Conservation (phyloP, 2,113 vertebrate genomes). For the Chaetodon trifascialis region DNA sequence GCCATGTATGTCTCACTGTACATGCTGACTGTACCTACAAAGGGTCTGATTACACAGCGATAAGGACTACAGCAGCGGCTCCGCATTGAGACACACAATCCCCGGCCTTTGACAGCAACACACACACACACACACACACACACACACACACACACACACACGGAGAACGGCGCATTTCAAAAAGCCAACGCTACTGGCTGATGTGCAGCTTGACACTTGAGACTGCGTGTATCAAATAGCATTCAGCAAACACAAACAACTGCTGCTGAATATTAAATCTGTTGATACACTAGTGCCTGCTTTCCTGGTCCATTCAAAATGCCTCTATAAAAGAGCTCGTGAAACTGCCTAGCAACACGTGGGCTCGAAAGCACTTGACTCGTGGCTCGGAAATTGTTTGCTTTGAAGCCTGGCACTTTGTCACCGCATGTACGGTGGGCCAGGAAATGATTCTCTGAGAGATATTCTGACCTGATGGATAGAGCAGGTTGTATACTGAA, state of each 20-base stretch:
- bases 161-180: not conserved
- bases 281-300: conserved; percentile 20
- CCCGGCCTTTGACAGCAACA: not conserved
- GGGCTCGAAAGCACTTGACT: conserved; percentile 68
- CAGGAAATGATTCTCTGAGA: not conserved
- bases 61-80: conserved; percentile 25
- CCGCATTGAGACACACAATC: conserved; percentile 8
- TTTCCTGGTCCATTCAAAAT: conserved; percentile 43
- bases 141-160: not conserved
- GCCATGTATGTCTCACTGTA: conserved; percentile 17
- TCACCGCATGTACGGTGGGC: not conserved
- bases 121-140: not conserved
- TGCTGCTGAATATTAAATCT: conserved; percentile 43
- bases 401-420: conserved; percentile 40
- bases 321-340: conserved; percentile 24
- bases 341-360: conserved; percentile 61
- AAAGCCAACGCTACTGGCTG: not conserved
- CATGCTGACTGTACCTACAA: not conserved
- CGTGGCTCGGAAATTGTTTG: conserved; percentile 47
- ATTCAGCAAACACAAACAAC: conserved; percentile 40
- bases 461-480: not conserved
- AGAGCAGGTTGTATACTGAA: not conserved
- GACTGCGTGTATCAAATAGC: conserved; percentile 42
- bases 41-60: conserved; percentile 26
- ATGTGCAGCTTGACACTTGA: conserved; percentile 54